Evolutionary conservation across 2,113 vertebrate genomes (phyloP).

Genomic region (Plecotus auritus): DNA sequence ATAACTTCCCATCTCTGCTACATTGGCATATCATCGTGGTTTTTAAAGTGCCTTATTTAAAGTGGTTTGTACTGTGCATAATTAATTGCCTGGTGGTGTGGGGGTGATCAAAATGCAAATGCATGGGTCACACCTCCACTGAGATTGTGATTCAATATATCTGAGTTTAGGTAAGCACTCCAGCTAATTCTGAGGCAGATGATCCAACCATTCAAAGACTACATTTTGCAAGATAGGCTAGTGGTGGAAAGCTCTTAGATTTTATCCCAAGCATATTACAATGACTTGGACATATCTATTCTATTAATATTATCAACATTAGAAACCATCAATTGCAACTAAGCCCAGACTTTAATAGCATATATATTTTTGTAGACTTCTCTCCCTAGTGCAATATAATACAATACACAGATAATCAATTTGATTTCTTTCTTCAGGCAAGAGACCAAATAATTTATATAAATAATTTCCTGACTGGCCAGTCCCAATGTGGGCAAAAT

Average conservation of each 20-base stretch:
- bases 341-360: constrained; percentile 51
- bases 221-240: not conserved
- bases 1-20: not conserved
- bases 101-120: not conserved
- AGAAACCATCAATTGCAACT: constrained; percentile 49
- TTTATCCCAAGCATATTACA: not conserved
- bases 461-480: constrained; percentile 64
- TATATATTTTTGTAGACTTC: constrained; percentile 53
- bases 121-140: not conserved
- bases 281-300: constrained; percentile 29
- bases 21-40: not conserved
- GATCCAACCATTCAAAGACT: not conserved
- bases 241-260: not conserved
- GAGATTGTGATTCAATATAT: not conserved
- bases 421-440: constrained; percentile 49
- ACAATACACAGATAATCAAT: constrained; percentile 55
- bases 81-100: not conserved
- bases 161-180: not conserved
- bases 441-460: constrained; percentile 61
- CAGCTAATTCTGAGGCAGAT: not conserved
- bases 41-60: constrained; percentile 13
- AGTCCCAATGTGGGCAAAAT: constrained; percentile 41
- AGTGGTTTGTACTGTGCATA: not conserved
- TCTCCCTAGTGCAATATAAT: constrained; percentile 31
- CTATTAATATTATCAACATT: constrained; percentile 43